Base-by-base conservation (phyloP, 2,888 invertebrate genomes). In the Pedicia rivosa region DNA sequence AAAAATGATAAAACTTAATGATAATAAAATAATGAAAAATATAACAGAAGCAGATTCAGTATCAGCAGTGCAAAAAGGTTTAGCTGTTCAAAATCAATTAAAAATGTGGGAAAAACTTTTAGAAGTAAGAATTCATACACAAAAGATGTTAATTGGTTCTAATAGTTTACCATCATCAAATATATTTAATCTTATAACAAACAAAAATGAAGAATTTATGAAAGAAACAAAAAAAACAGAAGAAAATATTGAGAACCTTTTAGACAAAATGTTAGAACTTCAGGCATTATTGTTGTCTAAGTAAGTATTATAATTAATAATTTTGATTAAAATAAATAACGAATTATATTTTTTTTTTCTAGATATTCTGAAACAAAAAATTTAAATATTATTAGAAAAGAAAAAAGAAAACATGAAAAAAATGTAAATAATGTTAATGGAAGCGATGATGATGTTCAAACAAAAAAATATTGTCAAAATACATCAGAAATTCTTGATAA, bases 51-150 rank as follows among this genome's bases (percentile, higher is more conserved):
- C 40, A n/a, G 66, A 68, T 17, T 52, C 64, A 38, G 63, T 65
- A 47, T 62, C 64, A 49, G 55, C 64, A 42, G 63, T 73, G 0
- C 70, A 73, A 46, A 79, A 78, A 53, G 80, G 78, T 2, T 57
- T 64, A 10, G 70, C 74, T 50, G 75, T 82, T 0, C 66, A 73
- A 50, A 78, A 74, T 48, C 81, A 83, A 52, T 54, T 82, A 19
- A 62, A 68, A 26, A 52, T 88, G 2, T 94, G 88, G 87, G 92
- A 94, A 55, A 74, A 70, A 38, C 56, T 94, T 4, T 55, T 94
- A 16, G 90, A 94, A 61, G 68, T 78, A 53, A 69, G 94, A 44
- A 92, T 94, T 47, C 80, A 83, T 51, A 58, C 91, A 16, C 92
- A 94, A 56, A 83, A 88, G 55, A 72, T 80, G 48, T 55, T 90